phyloP scores from a whole-genome alignment of 2,888 invertebrate species.

The Phyto melanocephala region DNA sequence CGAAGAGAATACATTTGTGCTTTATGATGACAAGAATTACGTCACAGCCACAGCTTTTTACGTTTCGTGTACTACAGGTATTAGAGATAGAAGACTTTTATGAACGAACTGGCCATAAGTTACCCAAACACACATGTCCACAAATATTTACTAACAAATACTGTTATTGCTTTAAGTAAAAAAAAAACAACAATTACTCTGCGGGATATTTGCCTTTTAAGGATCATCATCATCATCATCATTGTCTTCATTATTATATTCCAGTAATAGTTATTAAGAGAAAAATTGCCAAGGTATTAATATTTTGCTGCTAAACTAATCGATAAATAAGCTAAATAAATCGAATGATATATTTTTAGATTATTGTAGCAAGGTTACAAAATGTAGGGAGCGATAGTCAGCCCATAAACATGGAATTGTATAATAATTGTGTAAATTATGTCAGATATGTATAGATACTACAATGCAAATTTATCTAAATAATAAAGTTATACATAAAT shows the following conservation, averaged over 20 bases:
- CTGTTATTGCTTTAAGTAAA: background rate
- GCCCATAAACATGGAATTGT: background rate
- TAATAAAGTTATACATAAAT: background rate
- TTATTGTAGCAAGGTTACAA: background rate
- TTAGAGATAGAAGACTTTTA: too few species aligned
- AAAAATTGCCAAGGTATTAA: background rate
- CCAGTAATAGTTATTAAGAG: background rate
- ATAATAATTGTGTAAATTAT: background rate
- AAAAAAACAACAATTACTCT: background rate
- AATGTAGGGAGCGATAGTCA: background rate
- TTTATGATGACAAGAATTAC: too few species aligned
- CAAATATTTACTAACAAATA: too few species aligned
- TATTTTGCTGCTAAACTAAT: background rate
- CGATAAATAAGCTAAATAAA: background rate
- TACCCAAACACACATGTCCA: too few species aligned
- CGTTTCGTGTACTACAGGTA: too few species aligned
- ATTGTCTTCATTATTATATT: background rate
- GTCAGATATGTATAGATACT: background rate
- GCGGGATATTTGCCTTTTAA: background rate
- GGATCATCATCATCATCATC: background rate
- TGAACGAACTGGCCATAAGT: too few species aligned
- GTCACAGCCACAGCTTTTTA: too few species aligned
- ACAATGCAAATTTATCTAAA: background rate
- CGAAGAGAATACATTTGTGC: too few species aligned
- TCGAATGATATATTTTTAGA: background rate